Conservation (phyloP, 2,888 invertebrate species). For the Trimorus sp. region DNA sequence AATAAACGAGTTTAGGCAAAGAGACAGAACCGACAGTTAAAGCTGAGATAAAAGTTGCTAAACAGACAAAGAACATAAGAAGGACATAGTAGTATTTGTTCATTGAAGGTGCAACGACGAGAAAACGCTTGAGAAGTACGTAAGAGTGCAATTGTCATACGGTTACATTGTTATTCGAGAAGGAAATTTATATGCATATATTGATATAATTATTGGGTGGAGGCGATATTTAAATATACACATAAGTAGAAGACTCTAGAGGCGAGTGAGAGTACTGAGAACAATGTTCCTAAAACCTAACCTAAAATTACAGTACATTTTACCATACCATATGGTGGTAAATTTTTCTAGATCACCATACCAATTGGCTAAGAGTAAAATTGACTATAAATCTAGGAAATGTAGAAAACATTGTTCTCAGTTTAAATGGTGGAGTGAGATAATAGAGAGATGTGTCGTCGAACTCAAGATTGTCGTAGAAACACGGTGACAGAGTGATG, state of each 20-base stretch:
- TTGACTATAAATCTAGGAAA: too few species aligned
- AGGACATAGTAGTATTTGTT: conserved; percentile 68
- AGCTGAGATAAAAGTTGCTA: conserved; percentile 75
- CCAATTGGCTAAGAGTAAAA: too few species aligned
- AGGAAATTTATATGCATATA: conserved; percentile 41
- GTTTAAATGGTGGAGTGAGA: too few species aligned
- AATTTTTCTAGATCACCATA: too few species aligned
- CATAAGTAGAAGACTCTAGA: conserved; percentile 51
- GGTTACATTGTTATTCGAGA: conserved; percentile 62
- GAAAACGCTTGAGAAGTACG: conserved; percentile 70
- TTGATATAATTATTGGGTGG: background rate
- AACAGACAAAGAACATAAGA: conserved; percentile 72
- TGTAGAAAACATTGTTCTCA: too few species aligned
- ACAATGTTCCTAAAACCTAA: too few species aligned
- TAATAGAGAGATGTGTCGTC: too few species aligned
- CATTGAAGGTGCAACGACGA: conserved; percentile 72
- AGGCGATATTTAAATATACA: conserved; percentile 27
- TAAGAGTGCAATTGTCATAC: conserved; percentile 70
- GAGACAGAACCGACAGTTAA: conserved; percentile 66
- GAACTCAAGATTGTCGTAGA: background rate
- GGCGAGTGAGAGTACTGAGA: too few species aligned
- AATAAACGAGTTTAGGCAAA: conserved; percentile 44
- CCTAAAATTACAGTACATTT: too few species aligned
- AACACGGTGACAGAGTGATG: background rate
- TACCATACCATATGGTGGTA: too few species aligned